phyloP scores from a whole-genome alignment of 2,888 invertebrate species.

The Hermaeophaga mercurialis region DNA sequence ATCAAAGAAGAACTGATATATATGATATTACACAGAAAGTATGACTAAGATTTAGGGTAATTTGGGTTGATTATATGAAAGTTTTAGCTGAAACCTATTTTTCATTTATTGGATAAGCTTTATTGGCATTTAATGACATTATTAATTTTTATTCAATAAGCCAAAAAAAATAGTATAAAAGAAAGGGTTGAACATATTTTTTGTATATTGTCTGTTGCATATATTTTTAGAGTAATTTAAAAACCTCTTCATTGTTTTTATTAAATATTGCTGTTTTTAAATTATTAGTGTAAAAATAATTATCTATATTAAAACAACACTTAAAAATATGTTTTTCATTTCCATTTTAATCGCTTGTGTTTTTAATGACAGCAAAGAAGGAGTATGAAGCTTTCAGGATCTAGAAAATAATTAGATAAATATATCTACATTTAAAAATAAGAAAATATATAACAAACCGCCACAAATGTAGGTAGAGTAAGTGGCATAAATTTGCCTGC shows the following conservation, averaged over 20 bases:
- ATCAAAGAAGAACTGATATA: slow-evolving; percentile 63
- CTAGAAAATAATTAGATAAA: slow-evolving; percentile 31
- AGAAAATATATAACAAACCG: slow-evolving; percentile 40
- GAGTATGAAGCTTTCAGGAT: slow-evolving; percentile 44
- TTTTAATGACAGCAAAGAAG: slow-evolving; percentile 44
- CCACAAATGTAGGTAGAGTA: slow-evolving; percentile 49
- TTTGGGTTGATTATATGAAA: slow-evolving; percentile 1
- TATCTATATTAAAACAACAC: no score
- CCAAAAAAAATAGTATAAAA: no score
- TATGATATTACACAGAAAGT: slow-evolving; percentile 63
- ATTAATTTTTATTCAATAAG: no score
- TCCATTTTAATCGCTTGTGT: slow-evolving; percentile 21
- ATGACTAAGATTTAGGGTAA: neutral
- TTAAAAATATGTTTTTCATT: no score
- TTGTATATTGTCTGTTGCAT: no score
- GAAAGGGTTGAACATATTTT: no score
- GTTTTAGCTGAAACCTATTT: neutral
- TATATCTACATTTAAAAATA: neutral
- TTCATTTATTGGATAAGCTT: neutral
- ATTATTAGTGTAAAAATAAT: no score
- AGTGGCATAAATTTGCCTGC: slow-evolving; percentile 53
- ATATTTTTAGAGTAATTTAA: no score
- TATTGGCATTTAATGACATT: no score
- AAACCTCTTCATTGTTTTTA: no score
- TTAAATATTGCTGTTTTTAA: no score